Evolutionary conservation across 2,113 vertebrate genomes (phyloP).

Genomic region (Caloenas nicobarica): DNA sequence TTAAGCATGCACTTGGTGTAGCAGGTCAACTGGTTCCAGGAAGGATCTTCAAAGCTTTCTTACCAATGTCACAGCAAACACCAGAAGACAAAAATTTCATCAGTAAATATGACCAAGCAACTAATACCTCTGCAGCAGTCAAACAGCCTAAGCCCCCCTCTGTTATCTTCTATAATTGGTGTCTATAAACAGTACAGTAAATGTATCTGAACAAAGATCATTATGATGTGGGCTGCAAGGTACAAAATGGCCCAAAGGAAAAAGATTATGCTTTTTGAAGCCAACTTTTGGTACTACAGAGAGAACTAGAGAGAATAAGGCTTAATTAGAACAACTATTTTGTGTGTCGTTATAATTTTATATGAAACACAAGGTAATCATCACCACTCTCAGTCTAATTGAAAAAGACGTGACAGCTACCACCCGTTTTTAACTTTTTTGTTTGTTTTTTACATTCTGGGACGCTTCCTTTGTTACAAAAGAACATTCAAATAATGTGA

Average conservation of each 20-base stretch:
- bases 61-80: neutral
- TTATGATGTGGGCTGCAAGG: neutral
- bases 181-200: neutral
- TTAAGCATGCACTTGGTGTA: neutral
- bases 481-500: neutral
- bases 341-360: neutral
- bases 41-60: neutral
- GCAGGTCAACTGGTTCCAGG: neutral
- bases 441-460: neutral
- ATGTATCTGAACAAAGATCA: neutral
- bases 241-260: neutral
- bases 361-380: neutral
- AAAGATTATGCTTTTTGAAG: neutral
- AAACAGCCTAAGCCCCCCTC: neutral
- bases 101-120: neutral
- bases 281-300: neutral
- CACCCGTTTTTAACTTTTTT: neutral
- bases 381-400: neutral
- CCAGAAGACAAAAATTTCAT: neutral
- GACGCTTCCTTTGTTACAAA: neutral
- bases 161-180: neutral
- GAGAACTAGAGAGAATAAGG: neutral
- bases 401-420: neutral
- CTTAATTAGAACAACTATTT: neutral
- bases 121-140: neutral